These are phyloP conservation scores for Silurus asotus DNA, from an alignment of 2,113 vertebrate species.

Conservation along the genomic window DNA sequence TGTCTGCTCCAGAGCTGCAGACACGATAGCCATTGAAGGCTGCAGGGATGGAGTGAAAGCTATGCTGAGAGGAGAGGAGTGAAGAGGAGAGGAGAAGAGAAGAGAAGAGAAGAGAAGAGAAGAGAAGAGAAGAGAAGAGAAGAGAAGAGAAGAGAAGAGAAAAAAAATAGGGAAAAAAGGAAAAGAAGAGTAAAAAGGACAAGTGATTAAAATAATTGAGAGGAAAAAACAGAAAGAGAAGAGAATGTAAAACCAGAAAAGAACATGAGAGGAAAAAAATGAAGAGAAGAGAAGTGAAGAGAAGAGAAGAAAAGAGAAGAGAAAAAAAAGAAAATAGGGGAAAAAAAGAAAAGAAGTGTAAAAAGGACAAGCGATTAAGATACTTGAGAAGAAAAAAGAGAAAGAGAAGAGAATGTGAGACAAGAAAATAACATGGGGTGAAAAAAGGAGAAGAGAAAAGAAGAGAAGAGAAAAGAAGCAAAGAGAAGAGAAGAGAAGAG, in stretches of 20 bases:
- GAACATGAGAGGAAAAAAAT: background rate
- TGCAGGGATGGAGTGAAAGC: conserved; percentile 22
- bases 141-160: background rate
- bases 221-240: background rate
- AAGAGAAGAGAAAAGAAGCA: background rate
- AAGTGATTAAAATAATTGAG: background rate
- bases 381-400: background rate
- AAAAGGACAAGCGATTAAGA: no score
- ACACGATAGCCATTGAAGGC: conserved; percentile 77
- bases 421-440: background rate
- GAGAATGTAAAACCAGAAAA: background rate
- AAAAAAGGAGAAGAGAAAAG: background rate
- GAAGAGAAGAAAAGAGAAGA: background rate
- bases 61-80: background rate
- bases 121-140: background rate
- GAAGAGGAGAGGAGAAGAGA: background rate
- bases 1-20: conserved; percentile 80
- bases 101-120: background rate
- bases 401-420: background rate
- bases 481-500: background rate
- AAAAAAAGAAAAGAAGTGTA: no score
- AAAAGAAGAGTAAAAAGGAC: conserved; percentile 70
- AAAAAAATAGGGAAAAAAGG: background rate
- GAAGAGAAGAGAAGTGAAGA: no score
- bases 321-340: no score